Percentiles rank a stretch among this genome's conserved stretches.
Conservation (phyloP, 2,888 invertebrate genomes). For the Toxonevra muliebris region DNA sequence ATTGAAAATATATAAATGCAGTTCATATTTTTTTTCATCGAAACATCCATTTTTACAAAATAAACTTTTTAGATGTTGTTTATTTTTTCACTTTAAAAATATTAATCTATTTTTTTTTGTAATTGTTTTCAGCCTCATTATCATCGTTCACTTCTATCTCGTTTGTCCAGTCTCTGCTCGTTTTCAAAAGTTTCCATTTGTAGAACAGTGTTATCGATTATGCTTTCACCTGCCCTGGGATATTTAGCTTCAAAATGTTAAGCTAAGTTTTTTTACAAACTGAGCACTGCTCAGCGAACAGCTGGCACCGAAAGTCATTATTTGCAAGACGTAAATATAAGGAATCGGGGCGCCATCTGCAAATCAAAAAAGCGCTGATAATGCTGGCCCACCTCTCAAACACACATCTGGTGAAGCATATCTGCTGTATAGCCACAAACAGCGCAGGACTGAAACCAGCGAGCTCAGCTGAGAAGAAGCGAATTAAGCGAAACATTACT, state of each 20-base stretch:
- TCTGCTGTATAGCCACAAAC: neutral
- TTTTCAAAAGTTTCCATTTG: no score
- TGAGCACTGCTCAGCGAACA: conserved; percentile 28
- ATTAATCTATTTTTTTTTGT: no score
- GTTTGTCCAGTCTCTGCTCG: no score
- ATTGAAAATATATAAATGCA: no score
- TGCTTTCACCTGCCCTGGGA: conserved; percentile 20
- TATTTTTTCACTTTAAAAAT: no score
- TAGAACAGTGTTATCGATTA: conserved; percentile 22
- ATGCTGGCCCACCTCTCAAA: neutral
- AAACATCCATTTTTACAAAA: no score
- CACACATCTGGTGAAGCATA: conserved; percentile 1
- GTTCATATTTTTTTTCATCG: no score
- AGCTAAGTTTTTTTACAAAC: conserved; percentile 28
- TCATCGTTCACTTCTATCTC: no score
- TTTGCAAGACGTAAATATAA: conserved; percentile 32
- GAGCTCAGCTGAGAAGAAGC: neutral
- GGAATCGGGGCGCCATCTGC: neutral
- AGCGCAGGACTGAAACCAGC: neutral
- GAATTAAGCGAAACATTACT: neutral
- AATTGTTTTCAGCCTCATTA: no score
- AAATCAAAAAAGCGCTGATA: neutral
- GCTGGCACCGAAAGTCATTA: conserved; percentile 32
- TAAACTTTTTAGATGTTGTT: no score
- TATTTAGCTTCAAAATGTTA: conserved; percentile 3